Base-by-base conservation (phyloP, 2,113 vertebrate species). In the Tragelaphus scriptus region DNA sequence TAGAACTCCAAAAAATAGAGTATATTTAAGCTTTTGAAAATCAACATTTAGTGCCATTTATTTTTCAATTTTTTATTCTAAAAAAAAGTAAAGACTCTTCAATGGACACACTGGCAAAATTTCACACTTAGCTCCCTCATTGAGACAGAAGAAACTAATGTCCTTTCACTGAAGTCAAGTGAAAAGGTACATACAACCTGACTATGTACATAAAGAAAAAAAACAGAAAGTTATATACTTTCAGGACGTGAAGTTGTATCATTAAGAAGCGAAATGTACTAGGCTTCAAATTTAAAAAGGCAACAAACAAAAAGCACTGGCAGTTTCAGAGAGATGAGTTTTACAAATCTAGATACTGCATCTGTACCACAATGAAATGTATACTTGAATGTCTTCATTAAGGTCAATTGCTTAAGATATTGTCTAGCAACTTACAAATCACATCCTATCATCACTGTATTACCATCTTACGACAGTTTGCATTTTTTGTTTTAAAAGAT, bases 201-300 rank as follows among this genome's bases (percentile, higher is more conserved):
- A 81, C 28, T 68, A 2, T 79, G 15, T 68, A 97, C 85, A 85
- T 85, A 53, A 84, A 91, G 0, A 49, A 75, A 49, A 30, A 92
- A 36, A 90, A 92, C 12, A 32, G 8, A 97, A 75, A 94, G 0
- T 55, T 51, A 88, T 81, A 7, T 14, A 68, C 19, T 80, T 80
- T 88, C 1, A 89, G 26, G 25, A 13, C 32, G 84, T 92, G 40
- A 85, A 68, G 28, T 2, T 88, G 30, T 30, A 90, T 94, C 95
- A 90, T 95, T 97, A 40, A 84, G 65, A 75, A 93, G 84, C 79
- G 6, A 56, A 91, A 89, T 68, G 36, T 53, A 86, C 11, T 63
- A n/a, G 44, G 26, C 59, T 81, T 96, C 53, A 95, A 96, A 59
- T 96, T n/a, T 88, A 40, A 71, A 91, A 96, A 94, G 25, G 17